Conservation (phyloP, 2,888 invertebrate species). For the Melanotus villosus region DNA sequence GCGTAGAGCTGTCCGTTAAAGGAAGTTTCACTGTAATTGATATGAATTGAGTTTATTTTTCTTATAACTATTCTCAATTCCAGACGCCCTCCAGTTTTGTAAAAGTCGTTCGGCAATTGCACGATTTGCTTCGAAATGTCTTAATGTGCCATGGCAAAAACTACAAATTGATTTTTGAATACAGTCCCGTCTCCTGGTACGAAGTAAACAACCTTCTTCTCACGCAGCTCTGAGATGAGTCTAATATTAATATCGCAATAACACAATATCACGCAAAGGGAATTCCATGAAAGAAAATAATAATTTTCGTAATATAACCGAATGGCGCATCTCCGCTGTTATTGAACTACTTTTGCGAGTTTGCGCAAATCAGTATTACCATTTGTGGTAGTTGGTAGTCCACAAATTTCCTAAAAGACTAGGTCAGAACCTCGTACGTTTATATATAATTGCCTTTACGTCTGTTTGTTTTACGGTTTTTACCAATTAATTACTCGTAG, state of each 20-base stretch:
- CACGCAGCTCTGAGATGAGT: too few relatives aligned
- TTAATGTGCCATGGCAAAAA: too few relatives aligned
- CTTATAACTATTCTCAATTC: too few relatives aligned
- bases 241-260: background rate
- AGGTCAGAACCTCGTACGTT: constrained; percentile 15
- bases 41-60: too few relatives aligned
- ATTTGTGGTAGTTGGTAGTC: constrained; percentile 2
- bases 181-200: too few relatives aligned
- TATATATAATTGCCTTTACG: background rate
- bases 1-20: too few relatives aligned
- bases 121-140: too few relatives aligned
- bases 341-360: constrained; percentile 36
- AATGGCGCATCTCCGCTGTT: constrained; percentile 28
- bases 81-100: too few relatives aligned
- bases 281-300: background rate
- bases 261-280: background rate
- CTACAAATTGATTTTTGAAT: too few relatives aligned
- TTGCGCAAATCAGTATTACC: constrained; percentile 19
- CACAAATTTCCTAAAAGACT: background rate
- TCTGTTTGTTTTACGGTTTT: background rate
- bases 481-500: background rate
- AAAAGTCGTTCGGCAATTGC: too few relatives aligned
- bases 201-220: too few relatives aligned
- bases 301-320: background rate
- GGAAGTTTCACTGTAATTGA: too few relatives aligned